These are phyloP conservation scores for Aythya baeri DNA, from an alignment of 2,113 vertebrate species.

Conservation along the genomic window DNA sequence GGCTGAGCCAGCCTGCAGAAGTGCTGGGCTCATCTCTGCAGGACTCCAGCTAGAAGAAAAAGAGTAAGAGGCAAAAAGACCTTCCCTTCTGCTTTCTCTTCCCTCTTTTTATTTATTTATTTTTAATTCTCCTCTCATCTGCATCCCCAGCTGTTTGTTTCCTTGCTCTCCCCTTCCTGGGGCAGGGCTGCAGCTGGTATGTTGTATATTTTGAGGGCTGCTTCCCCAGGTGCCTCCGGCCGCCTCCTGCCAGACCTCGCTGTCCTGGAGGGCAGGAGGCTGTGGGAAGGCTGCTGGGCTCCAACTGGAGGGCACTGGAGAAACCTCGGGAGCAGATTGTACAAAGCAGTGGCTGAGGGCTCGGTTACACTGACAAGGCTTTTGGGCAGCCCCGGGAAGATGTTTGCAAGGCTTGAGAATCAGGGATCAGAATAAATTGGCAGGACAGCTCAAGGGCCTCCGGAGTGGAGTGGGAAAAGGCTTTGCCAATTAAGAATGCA, in stretches of 20 bases:
- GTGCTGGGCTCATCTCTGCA: accelerated
- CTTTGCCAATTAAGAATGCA: constrained; percentile 64
- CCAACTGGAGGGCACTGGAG: not conserved
- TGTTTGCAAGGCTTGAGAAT: not conserved
- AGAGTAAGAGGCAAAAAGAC: not conserved
- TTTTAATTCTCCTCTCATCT: not conserved
- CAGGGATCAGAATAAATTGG: constrained; percentile 43
- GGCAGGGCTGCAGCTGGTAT: not conserved
- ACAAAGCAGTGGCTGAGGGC: not conserved
- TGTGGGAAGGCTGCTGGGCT: not conserved
- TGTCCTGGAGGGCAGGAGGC: not conserved
- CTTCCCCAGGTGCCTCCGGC: not conserved
- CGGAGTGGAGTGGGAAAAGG: constrained; percentile 17
- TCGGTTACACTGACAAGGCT: not conserved
- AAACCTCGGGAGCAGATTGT: not conserved
- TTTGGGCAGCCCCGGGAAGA: constrained; percentile 26
- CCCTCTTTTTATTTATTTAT: not conserved
- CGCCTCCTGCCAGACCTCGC: not conserved
- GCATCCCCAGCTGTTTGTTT: not conserved
- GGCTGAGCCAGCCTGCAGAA: not conserved
- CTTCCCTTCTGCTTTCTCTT: not conserved
- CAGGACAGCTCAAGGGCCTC: constrained; percentile 32
- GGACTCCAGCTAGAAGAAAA: not conserved
- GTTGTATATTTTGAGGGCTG: not conserved
- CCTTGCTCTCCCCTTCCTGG: not conserved